These are phyloP conservation scores for Tachypleus tridentatus DNA, from an alignment of 1,140 invertebrate species.

Conservation along the genomic window DNA sequence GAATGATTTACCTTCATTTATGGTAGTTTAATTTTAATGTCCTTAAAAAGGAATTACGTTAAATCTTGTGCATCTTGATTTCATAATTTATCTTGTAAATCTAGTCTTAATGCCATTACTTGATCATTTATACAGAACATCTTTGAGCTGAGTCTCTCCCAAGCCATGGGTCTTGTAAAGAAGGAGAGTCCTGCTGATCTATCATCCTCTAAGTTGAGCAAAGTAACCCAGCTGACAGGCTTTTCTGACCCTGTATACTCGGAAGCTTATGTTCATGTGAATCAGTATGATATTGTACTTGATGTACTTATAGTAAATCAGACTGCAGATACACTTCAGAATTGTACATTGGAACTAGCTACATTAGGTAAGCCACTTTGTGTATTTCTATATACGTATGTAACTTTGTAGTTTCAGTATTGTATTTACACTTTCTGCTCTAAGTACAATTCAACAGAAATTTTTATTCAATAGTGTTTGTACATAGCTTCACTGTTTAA, in stretches of 20 bases:
- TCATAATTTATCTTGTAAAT: no score
- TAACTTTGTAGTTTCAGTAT: no score
- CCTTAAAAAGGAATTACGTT: no score
- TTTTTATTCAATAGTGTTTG: no score
- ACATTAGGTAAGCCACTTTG: slow-evolving; percentile 52
- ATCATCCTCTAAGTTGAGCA: slow-evolving; percentile 26
- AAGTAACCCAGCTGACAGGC: slow-evolving; percentile 96
- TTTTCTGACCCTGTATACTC: slow-evolving; percentile 99
- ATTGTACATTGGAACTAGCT: slow-evolving; percentile 92
- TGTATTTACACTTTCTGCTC: no score
- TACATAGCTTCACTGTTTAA: no score
- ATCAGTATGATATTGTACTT: slow-evolving; percentile 97
- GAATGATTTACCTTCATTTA: no score
- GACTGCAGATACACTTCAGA: slow-evolving; percentile 92
- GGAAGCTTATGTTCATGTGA: slow-evolving; percentile 97
- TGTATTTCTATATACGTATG: no score
- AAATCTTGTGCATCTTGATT: no score
- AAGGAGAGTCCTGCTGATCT: slow-evolving; percentile 37
- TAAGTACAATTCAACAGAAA: no score
- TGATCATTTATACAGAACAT: slow-evolving; percentile 45
- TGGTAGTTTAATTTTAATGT: no score
- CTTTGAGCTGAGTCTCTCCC: slow-evolving; percentile 87
- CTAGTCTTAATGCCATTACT: no score
- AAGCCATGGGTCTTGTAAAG: slow-evolving; percentile 61
- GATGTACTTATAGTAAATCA: slow-evolving; percentile 97